Evolutionary conservation across 2,113 vertebrate species (phyloP), one percentile per base, ranked within the genome.

Genomic region (Cygnus buccinator): DNA sequence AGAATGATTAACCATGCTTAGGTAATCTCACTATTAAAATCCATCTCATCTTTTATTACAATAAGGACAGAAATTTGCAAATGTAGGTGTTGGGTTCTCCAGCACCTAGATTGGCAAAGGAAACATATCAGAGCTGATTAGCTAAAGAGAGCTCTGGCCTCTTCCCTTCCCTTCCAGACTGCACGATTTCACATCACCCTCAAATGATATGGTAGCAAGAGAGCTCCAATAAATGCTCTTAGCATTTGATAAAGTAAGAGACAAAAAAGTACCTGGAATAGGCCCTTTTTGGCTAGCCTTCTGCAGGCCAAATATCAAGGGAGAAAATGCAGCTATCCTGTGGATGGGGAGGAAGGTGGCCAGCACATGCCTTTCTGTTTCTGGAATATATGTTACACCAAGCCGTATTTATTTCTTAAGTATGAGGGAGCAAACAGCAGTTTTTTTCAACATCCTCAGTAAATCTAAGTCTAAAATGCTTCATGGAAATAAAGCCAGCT

Each of bases 401-500:
- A 85, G 23, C 76, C 1, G 4, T 37, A 14, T 67, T 80, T 88
- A 14, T 67, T 80, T 90, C 39, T 86, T 37, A 92, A 86, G 31
- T 37, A 62, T 62, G 55, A 80, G 10, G 37, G 23, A 93, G 39
- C 7, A 79, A 93, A 72, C 13, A 55, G n/a, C 26, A 76, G 41
- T 90, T 92, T 93, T 88, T 29, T 80, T 76, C 72, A 80, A 80
- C 28, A n/a, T 1, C 46, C 14, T 73, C 72, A 88, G 65, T 86
- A 93, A 88, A 86, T 82, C 46, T 41, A 71, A 5, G 31, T 63
- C 66, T 93, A 82, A 84, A 91, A 68, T 54, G 4, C 13, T 92
- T 77, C 83, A 71, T 52, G 41, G 72, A 90, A 92, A 94, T 14
- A 80, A 39, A 88, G 31, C 16, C 93, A 96, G 83, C 67, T 95